Evolutionary conservation across 2,113 vertebrate species (phyloP).

Genomic region (Odontesthes bonariensis): DNA sequence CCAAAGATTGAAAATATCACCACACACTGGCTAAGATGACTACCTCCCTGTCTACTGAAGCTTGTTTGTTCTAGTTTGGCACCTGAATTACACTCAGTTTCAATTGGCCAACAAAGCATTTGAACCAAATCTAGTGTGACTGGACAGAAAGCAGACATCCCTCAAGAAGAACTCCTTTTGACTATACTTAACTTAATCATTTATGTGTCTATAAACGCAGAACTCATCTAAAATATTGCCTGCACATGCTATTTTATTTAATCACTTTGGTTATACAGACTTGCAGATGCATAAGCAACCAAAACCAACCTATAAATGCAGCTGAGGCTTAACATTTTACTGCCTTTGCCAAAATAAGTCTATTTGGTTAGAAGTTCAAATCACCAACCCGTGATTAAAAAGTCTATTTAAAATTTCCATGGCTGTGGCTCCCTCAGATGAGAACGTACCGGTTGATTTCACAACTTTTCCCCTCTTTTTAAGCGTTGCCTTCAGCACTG

Average conservation of each 20-base stretch:
- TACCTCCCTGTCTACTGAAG: constrained; percentile 27
- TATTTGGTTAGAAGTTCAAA: constrained; percentile 71
- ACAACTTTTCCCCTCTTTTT: constrained; percentile 35
- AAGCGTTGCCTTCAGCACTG: not conserved
- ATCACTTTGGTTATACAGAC: constrained; percentile 55
- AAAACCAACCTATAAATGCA: constrained; percentile 65
- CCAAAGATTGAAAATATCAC: constrained; percentile 40
- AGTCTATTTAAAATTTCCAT: constrained; percentile 58
- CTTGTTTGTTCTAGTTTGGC: constrained; percentile 67
- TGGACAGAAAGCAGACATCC: constrained; percentile 68
- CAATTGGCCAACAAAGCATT: constrained; percentile 50
- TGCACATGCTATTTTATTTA: constrained; percentile 70
- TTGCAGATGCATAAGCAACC: constrained; percentile 44
- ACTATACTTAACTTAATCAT: constrained; percentile 66
- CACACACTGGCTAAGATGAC: constrained; percentile 23
- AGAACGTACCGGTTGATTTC: constrained; percentile 56
- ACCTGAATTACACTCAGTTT: constrained; percentile 54
- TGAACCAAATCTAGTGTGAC: constrained; percentile 42
- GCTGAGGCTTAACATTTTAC: constrained; percentile 59
- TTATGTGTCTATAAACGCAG: constrained; percentile 63
- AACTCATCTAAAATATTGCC: constrained; percentile 62
- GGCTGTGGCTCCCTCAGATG: constrained; percentile 32
- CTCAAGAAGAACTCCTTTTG: constrained; percentile 29
- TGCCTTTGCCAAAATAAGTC: constrained; percentile 61
- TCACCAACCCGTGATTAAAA: constrained; percentile 71